Conservation (phyloP, 1,140 invertebrate species). For the Macrosteles quadrilineatus region DNA sequence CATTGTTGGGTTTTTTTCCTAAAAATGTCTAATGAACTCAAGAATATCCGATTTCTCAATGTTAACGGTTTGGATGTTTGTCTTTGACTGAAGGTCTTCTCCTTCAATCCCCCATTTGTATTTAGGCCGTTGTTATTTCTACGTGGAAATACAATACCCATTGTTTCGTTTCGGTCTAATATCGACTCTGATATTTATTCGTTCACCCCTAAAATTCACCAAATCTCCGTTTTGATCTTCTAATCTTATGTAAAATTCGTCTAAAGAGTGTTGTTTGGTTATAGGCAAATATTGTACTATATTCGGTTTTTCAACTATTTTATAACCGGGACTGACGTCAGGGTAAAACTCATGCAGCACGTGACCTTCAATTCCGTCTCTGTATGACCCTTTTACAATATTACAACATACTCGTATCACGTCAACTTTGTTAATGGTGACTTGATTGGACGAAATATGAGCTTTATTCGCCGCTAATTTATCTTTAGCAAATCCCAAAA, state of each 20-base stretch:
- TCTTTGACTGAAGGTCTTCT: background rate
- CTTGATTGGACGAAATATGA: constrained; percentile 13
- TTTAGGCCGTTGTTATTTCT: constrained; percentile 46
- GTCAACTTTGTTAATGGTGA: constrained; percentile 25
- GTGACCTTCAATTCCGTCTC: constrained; percentile 42
- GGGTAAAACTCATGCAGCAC: constrained; percentile 46
- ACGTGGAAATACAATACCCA: constrained; percentile 13
- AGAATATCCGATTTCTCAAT: constrained; percentile 37
- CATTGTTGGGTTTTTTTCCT: constrained; percentile 12
- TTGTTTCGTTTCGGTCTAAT: constrained; percentile 30
- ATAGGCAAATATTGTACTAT: constrained; percentile 37
- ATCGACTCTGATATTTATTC: constrained; percentile 48
- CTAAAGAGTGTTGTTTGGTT: constrained; percentile 14
- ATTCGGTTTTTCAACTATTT: constrained; percentile 40
- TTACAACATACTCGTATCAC: constrained; percentile 34
- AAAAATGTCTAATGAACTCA: constrained; percentile 36
- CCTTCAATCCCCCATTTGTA: background rate
- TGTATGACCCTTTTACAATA: constrained; percentile 40
- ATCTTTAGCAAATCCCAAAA: constrained; percentile 17
- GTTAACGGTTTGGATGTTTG: constrained; percentile 33
- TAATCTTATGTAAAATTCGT: constrained; percentile 39
- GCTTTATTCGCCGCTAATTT: background rate
- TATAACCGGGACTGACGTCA: constrained; percentile 41
- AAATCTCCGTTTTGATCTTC: constrained; percentile 34
- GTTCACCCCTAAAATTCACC: constrained; percentile 39